Evolutionary conservation across 2,113 vertebrate genomes (phyloP).

Genomic region (Tapirus terrestris): DNA sequence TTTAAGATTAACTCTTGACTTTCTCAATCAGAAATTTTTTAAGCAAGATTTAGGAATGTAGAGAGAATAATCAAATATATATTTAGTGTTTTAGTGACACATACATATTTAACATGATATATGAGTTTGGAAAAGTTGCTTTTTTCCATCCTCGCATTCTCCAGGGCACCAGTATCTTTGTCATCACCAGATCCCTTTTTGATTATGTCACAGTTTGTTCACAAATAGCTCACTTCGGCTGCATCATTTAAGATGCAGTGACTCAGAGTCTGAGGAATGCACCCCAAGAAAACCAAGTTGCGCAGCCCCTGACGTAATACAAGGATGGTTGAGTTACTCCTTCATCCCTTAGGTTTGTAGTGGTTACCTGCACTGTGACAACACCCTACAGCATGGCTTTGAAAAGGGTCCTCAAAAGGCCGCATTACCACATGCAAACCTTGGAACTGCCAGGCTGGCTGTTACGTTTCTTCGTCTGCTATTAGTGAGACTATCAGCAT

Average conservation of each 20-base stretch:
- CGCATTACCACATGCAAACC: not conserved
- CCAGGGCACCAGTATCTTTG: not conserved
- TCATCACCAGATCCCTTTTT: not conserved
- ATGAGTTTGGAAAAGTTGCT: not conserved
- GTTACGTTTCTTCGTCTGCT: not conserved
- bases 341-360: not conserved
- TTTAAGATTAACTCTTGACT: not conserved
- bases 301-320: rapidly evolving
- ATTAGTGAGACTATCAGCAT: not conserved
- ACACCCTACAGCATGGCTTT: not conserved
- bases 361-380: not conserved
- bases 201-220: not conserved
- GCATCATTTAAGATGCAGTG: too few species aligned
- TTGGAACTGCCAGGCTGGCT: not conserved
- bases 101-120: not conserved
- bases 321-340: not conserved
- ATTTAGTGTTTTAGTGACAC: not conserved
- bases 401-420: not conserved
- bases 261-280: too few species aligned
- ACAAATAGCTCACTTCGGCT: not conserved
- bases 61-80: not conserved
- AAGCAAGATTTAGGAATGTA: not conserved
- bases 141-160: not conserved
- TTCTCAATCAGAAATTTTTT: not conserved
- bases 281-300: not conserved